Evolutionary conservation across 1,140 invertebrate species (phyloP), one percentile per base, ranked within the genome.

Genomic region (Bombus balteatus): DNA sequence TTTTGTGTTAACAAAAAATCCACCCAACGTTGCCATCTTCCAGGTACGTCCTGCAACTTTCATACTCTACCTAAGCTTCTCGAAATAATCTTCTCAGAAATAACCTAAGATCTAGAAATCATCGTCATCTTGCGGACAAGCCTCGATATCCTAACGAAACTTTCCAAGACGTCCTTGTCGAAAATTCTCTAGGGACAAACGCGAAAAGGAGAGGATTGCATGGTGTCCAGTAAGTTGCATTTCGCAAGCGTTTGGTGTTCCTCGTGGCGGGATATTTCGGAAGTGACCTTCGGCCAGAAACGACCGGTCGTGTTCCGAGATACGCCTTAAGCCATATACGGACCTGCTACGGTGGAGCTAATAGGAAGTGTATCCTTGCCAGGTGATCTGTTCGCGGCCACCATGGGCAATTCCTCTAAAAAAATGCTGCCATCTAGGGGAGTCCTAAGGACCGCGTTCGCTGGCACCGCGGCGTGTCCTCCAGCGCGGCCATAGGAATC

Each of bases 301-400:
- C 85, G 74, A 83, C 81, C 81, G 85, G 85, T 82, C 76, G 74
- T 72, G 57, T 68, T 57, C 68, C 25, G 68, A 72, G 81, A 77
- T 83, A 87, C 81, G 85, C 81, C 81, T 87, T 83, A 83, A 83
- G 53, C 85, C 81, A 83, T 83, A 87, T 87, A 87, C 62, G 85
- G 85, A n/a, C 34, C 59, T 62, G 73, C 32, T n/a, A 87, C 57
- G 89, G 88, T 90, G 89, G 89, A 75, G 89, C 79, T 90, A 90
- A 90, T 90, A 90, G 89, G 89, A 90, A 90, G 89, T 84, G 78
- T 90, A 90, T 90, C 87, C 85, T 91, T 88, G 82, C 83, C 71
- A 65, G 66, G 76, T 88, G 79, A 85, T 86, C 83, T 83, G 82
- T 78, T 88, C 86, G 87, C 81, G 78, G 68, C 78, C 83, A 82